Evolutionary conservation across 2,113 vertebrate genomes (phyloP).

Genomic region (Poeciliopsis prolifica): DNA sequence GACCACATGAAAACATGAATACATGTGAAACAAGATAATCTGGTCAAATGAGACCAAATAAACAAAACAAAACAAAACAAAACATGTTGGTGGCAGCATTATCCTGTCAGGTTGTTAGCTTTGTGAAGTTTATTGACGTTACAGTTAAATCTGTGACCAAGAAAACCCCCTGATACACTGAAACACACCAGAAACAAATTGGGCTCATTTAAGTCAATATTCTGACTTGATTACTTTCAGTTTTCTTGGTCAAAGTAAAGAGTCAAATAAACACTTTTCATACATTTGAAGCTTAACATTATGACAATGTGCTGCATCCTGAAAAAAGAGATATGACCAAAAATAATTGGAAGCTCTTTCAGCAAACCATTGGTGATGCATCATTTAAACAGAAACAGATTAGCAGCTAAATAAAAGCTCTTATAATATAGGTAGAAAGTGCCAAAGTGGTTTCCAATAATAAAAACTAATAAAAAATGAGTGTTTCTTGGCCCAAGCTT

Average conservation of each 20-base stretch:
- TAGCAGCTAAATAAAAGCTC: background rate
- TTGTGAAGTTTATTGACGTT: background rate
- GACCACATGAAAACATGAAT: background rate
- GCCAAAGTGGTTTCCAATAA: background rate
- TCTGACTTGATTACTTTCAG: background rate
- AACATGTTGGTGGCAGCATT: background rate
- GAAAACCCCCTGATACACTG: background rate
- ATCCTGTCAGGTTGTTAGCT: background rate
- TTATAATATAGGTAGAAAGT: background rate
- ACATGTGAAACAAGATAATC: background rate
- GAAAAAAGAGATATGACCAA: background rate
- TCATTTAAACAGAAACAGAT: background rate
- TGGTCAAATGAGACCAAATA: background rate
- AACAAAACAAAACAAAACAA: background rate
- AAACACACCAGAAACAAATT: background rate
- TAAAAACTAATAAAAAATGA: constrained; percentile 9
- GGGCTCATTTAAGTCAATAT: background rate
- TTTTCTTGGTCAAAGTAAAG: background rate
- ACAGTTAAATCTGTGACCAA: background rate
- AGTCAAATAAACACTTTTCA: background rate
- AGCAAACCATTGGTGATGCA: background rate
- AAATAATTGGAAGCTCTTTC: constrained; percentile 3
- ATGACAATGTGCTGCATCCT: background rate
- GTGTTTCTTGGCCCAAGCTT: constrained; percentile 19
- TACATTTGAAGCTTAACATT: background rate